These are phyloP conservation scores for Itoplectis maculator DNA, from an alignment of 2,888 invertebrate species.

Conservation along the genomic window DNA sequence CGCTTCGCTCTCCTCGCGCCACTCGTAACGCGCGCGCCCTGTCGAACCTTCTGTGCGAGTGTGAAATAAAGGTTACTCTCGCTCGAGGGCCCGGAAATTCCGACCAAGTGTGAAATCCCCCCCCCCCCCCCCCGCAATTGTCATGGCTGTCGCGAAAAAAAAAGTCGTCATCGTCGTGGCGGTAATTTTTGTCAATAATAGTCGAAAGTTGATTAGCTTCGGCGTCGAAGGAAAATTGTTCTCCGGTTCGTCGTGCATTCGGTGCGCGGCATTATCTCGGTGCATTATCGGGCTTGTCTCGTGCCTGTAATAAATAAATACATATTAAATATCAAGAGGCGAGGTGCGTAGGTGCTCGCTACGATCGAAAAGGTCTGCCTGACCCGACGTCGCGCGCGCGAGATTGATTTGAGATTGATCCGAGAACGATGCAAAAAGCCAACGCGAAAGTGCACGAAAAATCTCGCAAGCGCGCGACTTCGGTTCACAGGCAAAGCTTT, in stretches of 20 bases:
- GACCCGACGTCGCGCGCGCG: background rate
- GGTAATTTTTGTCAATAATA: constrained; percentile 46
- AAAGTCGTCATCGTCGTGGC: background rate
- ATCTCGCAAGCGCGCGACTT: constrained; percentile 17
- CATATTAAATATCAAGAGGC: background rate
- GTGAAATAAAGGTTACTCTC: constrained; percentile 47
- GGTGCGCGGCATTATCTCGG: constrained; percentile 14
- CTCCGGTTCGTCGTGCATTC: too few species aligned
- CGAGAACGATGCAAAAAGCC: constrained; percentile 37
- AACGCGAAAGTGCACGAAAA: constrained; percentile 19
- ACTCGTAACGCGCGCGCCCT: constrained; percentile 7
- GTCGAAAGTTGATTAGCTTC: constrained; percentile 54
- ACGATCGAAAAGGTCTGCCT: constrained; percentile 30
- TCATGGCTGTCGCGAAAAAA: constrained; percentile 3
- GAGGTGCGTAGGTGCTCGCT: constrained; percentile 54
- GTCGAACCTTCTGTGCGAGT: constrained; percentile 37
- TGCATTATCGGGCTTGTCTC: background rate
- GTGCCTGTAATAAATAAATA: background rate
- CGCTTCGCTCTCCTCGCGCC: background rate
- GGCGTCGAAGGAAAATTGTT: constrained; percentile 17
- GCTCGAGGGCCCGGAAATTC: constrained; percentile 45
- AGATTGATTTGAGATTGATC: constrained; percentile 28
- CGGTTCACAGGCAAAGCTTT: constrained; percentile 46
- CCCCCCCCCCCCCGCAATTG: background rate
- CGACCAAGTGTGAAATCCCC: background rate